Percentiles rank a stretch among this genome's conserved stretches.
These are phyloP conservation scores for Sceloporus tristichus DNA, from an alignment of 2,113 vertebrate species.

Conservation along the genomic window DNA sequence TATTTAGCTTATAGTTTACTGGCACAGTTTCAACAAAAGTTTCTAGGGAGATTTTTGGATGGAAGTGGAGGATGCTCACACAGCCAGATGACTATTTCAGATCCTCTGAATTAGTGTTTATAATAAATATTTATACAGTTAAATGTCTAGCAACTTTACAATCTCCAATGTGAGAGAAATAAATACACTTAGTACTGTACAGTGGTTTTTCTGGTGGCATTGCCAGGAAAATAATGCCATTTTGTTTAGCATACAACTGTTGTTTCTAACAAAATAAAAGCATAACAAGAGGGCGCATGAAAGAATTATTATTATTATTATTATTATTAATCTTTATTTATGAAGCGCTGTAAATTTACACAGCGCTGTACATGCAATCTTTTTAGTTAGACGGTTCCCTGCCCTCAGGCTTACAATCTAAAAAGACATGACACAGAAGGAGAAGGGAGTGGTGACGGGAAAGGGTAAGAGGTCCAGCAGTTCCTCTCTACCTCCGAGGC, in stretches of 20 bases:
- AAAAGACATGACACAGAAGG: too few relatives aligned
- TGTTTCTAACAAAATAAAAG: background rate
- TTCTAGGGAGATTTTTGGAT: background rate
- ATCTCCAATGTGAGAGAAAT: constrained; percentile 41
- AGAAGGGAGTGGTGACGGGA: too few relatives aligned
- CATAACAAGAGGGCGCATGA: too few relatives aligned
- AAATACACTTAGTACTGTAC: background rate
- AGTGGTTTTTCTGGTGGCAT: constrained; percentile 24
- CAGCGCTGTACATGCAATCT: too few relatives aligned
- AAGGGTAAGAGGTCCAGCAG: too few relatives aligned
- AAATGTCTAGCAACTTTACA: constrained; percentile 8
- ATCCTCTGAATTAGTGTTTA: constrained; percentile 6
- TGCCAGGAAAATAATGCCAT: constrained; percentile 34
- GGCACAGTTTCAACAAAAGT: background rate
- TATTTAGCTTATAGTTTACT: background rate
- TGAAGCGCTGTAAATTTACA: too few relatives aligned
- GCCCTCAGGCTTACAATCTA: too few relatives aligned
- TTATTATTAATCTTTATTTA: too few relatives aligned
- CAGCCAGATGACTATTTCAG: background rate
- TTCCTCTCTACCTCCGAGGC: too few relatives aligned
- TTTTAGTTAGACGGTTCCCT: too few relatives aligned
- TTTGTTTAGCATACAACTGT: constrained; percentile 11
- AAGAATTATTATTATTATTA: too few relatives aligned
- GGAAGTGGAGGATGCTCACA: too few relatives aligned
- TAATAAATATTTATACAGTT: constrained; percentile 14